Base-by-base conservation (phyloP, 1,140 invertebrate genomes). In the Andrena cerasifolii region DNA sequence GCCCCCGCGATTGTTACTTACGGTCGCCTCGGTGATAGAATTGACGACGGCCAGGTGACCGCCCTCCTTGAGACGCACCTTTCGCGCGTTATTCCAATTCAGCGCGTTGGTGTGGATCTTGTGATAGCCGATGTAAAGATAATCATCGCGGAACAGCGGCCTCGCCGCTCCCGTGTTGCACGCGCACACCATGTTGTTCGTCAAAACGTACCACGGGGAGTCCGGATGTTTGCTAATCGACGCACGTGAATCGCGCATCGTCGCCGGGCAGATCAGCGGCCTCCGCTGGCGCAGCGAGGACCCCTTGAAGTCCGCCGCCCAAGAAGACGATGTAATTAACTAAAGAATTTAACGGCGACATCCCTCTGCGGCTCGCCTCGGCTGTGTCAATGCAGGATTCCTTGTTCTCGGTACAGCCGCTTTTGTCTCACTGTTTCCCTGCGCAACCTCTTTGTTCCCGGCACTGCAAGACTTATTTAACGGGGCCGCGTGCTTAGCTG, bases 11-110 rank as follows among this genome's bases (percentile, higher is more conserved):
- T 62, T 28, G 0, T 47, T 58, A 80, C 76, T 86, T 56, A 90
- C 91, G 31, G 82, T 78, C 16, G 87, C 86, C 77, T 93, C 90
- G 21, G 82, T 80, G 1, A 84, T 26, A 0, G 89, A 90, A 79
- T 92, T 90, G 51, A 92, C 82, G n/a, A 93, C 84, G 10, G 90
- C 89, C 12, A 93, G 86, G 72, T 93, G 89, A 28, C 84, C 91
- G 18, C 90, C 90, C 75, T 91, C 90, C 31, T 91, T 88, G 66
- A 85, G 91, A 73, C 91, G 92, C 24, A 88, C 76, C 61, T 90
- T 90, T 36, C 90, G 83, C 0, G 91, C 91, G 0, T 90, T 85
- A 68, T 92, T 92, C 89, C 91, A 91, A 1, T 71, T 87, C 21
- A 73, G 71, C 12, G 89, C 89, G 28, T 84, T 85, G 0, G 88